Base-by-base conservation (phyloP, 2,888 invertebrate genomes). In the Coelopa pilipes region DNA sequence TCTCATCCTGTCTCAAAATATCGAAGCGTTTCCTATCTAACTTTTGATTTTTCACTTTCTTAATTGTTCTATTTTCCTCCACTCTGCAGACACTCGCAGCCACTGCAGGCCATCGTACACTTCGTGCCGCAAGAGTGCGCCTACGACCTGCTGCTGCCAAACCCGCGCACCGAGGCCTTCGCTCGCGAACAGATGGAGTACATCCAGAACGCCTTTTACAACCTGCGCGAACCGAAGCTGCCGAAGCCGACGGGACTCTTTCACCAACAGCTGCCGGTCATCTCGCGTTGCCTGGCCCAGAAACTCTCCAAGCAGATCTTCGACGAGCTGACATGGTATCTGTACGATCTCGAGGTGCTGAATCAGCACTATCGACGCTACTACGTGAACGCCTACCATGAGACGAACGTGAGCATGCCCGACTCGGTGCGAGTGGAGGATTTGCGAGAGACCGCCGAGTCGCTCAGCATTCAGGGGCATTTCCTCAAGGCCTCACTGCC, bases 281-380 rank as follows among this genome's bases (percentile, higher is more conserved):
- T 84, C 74, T 85, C 85, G 3, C 55, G 55, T 13, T 85, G 84
- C 73, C 78, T 82, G 74, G 79, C 84, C 0, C 47, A 73, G 0
- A 80, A 81, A 55, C 78, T 74, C 59, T 49, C 80, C 2, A 57
- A 73, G 0, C 77, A 81, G 3, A 78, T 86, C 3, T 86, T 80
- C 73, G 80, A 85, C 76, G 84, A 86, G 76, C 75, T 86, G 3
- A 80, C 78, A 17, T 83, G 82, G 81, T 82, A 77, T 70, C 60
- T 84, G 21, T 86, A 84, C 73, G 86, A 86, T 72, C 76, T 84
- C 47, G 84, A 85, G 19, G 76, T 79, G 46, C 65, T 86, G 17
- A 66, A 77, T 4, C 79, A 82, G 13, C 82, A 85, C 73, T 86
- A 85, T 73, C 67, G 76, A 1, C 49, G 72, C 2, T 85, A 79